Conservation (phyloP, 2,797 vertebrate genomes). For the Ptychobarbus kaznakovi region DNA sequence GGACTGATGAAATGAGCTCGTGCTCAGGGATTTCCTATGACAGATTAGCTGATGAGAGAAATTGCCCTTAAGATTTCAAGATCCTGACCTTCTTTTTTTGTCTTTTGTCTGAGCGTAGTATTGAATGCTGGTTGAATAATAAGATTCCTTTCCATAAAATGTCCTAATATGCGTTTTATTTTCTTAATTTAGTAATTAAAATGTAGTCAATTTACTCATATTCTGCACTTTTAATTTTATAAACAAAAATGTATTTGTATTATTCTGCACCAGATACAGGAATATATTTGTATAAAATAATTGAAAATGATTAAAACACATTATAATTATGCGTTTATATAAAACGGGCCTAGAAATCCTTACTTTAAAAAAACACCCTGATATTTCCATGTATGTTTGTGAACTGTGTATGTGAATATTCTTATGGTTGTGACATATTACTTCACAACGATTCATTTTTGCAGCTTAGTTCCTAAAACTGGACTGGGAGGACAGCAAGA, state of each 20-base stretch:
- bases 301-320: no score
- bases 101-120: background rate
- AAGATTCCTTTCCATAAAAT: background rate
- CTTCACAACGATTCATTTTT: background rate
- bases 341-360: background rate
- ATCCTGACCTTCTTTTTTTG: conserved; percentile 10
- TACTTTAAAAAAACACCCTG: background rate
- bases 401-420: background rate
- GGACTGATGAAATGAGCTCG: conserved; percentile 52
- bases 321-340: background rate
- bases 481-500: background rate
- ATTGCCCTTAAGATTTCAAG: conserved; percentile 43
- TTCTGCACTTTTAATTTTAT: background rate
- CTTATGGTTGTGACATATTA: background rate
- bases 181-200: background rate
- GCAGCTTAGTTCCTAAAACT: background rate
- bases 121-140: background rate
- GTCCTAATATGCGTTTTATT: background rate
- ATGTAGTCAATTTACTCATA: background rate
- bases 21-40: conserved; percentile 37
- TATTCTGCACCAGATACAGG: background rate
- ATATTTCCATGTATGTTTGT: background rate
- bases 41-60: conserved; percentile 39
- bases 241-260: no score
- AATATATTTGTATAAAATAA: background rate